These are phyloP conservation scores for Phataginus tricuspis DNA, from an alignment of 2,797 vertebrate species.

Conservation along the genomic window DNA sequence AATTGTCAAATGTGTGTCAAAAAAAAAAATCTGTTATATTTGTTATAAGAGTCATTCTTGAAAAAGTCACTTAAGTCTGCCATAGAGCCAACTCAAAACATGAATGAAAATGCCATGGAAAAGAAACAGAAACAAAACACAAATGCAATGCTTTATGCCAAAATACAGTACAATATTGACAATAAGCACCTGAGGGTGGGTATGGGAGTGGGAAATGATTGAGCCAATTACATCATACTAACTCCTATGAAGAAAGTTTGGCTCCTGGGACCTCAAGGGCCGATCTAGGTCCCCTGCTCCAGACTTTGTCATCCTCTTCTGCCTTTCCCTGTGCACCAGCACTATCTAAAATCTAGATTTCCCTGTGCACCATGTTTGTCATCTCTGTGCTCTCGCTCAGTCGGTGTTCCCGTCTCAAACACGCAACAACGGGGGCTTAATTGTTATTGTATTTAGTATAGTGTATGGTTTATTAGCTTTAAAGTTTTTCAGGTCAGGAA, in stretches of 20 bases:
- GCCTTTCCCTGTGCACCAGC: neutral
- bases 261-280: neutral
- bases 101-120: neutral
- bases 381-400: neutral
- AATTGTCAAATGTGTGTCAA: neutral
- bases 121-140: neutral
- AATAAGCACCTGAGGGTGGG: neutral
- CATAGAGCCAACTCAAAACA: neutral
- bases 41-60: neutral
- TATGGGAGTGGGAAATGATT: neutral
- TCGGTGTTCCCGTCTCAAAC: neutral
- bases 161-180: neutral
- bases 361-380: neutral
- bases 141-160: neutral
- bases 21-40: too few species aligned
- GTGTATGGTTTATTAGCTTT: neutral
- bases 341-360: neutral
- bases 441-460: neutral
- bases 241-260: neutral
- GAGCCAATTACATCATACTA: neutral
- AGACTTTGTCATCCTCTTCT: neutral
- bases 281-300: too few species aligned
- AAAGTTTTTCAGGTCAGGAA: neutral
- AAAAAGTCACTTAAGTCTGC: neutral
- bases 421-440: neutral